Base-by-base conservation (phyloP, 2,888 invertebrate species). In the Hirudinaria manillensis region DNA sequence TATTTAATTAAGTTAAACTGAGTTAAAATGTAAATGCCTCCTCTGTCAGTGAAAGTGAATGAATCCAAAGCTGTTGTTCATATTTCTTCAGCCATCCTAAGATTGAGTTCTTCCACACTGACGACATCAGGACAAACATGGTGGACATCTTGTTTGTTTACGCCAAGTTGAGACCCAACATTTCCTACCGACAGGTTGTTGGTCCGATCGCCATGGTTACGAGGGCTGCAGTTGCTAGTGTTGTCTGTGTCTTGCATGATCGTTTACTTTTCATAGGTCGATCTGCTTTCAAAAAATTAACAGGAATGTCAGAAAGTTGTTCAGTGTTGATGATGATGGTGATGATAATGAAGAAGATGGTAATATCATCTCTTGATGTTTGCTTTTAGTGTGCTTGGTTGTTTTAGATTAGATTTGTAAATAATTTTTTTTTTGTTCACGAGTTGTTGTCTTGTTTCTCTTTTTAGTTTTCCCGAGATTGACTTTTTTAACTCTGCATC, bases 31-130 rank as follows among this genome's bases (percentile, higher is more conserved):
- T n/a, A n/a, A n/a, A n/a, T n/a, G n/a, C n/a, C n/a, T n/a, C n/a
- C n/a, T n/a, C n/a, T n/a, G n/a, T n/a, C n/a, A n/a, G n/a, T n/a
- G n/a, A n/a, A n/a, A n/a, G n/a, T n/a, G n/a, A n/a, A n/a, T n/a
- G n/a, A n/a, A n/a, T n/a, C n/a, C 45, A 7, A 45, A 7, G 4
- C 13, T 1, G 45, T 45, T 16, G 13, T 45, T 45, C 4, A 45
- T 16, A 1, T 16, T 45, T 45, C 6, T 36, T 27, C 61, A 84
- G 83, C 79, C 84, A 84, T 83, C 93, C 93, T 0, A 91, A 91
- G 77, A 90, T 92, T 76, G 89, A 90, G 75, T 92, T 91, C 84
- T 93, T 92, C 83, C 89, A 91, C 79, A 89, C 90, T 53, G 86
- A 89, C 56, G 84, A 88, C 68, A 89, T 92, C n/a, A 90, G 91